Base-by-base conservation (phyloP, 1,140 invertebrate species). In the Camponotus pennsylvanicus region DNA sequence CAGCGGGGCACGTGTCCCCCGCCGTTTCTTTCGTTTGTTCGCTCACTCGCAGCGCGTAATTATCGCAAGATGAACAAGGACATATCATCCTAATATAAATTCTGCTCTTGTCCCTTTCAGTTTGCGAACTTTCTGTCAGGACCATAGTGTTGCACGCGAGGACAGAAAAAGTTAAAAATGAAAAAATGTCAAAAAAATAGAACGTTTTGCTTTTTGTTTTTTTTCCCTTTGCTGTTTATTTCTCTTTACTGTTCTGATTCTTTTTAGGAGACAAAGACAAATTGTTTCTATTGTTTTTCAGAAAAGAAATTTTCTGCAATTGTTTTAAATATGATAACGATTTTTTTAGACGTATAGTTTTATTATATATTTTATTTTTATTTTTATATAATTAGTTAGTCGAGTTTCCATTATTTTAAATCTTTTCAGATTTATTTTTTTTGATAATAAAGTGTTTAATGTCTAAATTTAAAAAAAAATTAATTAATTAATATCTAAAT, bases 31-130 rank as follows among this genome's bases (percentile, higher is more conserved):
- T 21, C 13, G 40, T 73, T 83, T 61, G 27, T 73, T 42, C 32
- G 21, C 34, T 52, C n/a, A 9, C 34, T 55, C 42, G 15, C 13
- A 13, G n/a, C 21, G 40, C 40, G 45, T 80, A 80, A 80, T 80
- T 69, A 80, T 55, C 45, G 55, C 52, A 32, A 57, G 49, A 34
- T n/a, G 34, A 55, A 80, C 45, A 55, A 52, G 27, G 32, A 57
- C 55, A 42, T 7, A 11, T 79, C 34, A 66, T 21, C n/a, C 49
- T 57, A 37, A 80, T 57, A 59, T 80, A 57, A 80, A 80, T 80
- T 80, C 21, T 18, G 21, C 37, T 70, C 49, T 69, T 69, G 34
- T 80, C 13, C 1, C 64, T 52, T 70, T 40, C 49, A 40, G 34
- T 42, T 40, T 40, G 78, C 15, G 55, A 21, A 15, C 3, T 6